These are phyloP conservation scores for Pachymerium ferrugineum DNA, from an alignment of 2,888 invertebrate genomes.

Conservation along the genomic window DNA sequence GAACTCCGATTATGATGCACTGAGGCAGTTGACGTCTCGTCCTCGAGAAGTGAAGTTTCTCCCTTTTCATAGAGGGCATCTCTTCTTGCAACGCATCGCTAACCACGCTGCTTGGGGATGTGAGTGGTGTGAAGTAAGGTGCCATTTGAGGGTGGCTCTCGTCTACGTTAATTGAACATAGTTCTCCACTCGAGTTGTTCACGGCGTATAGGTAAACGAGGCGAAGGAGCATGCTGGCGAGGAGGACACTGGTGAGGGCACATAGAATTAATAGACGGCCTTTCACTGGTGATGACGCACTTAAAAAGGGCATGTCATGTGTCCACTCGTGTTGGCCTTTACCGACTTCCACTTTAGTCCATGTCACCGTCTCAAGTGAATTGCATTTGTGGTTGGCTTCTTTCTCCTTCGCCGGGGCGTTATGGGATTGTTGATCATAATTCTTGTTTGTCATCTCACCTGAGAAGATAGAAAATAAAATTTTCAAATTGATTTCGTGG, in stretches of 20 bases:
- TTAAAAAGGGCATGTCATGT: not conserved
- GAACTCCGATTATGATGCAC: conserved; percentile 87
- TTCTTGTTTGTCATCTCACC: conserved; percentile 10
- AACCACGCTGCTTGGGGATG: not conserved
- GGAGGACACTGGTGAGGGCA: not conserved
- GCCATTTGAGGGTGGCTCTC: conserved; percentile 20
- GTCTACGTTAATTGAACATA: not conserved
- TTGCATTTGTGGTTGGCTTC: not conserved
- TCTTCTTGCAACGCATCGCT: not conserved
- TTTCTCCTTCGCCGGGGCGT: not conserved
- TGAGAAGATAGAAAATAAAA: not conserved
- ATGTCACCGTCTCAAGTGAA: not conserved
- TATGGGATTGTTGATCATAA: not conserved
- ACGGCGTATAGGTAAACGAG: not conserved
- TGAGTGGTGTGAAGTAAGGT: not conserved
- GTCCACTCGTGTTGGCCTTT: not conserved
- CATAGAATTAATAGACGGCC: conserved; percentile 17
- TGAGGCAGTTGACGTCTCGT: conserved; percentile 59
- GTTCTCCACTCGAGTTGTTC: not conserved
- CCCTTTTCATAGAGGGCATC: not conserved
- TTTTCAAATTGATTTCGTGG: not conserved
- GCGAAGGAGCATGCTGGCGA: conserved; percentile 9
- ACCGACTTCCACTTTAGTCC: not conserved
- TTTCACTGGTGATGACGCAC: not conserved
- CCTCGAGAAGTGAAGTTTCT: conserved; percentile 33